Evolutionary conservation across 2,888 invertebrate species (phyloP), one percentile per base, ranked within the genome.

Genomic region (Pterobdella sp.): DNA sequence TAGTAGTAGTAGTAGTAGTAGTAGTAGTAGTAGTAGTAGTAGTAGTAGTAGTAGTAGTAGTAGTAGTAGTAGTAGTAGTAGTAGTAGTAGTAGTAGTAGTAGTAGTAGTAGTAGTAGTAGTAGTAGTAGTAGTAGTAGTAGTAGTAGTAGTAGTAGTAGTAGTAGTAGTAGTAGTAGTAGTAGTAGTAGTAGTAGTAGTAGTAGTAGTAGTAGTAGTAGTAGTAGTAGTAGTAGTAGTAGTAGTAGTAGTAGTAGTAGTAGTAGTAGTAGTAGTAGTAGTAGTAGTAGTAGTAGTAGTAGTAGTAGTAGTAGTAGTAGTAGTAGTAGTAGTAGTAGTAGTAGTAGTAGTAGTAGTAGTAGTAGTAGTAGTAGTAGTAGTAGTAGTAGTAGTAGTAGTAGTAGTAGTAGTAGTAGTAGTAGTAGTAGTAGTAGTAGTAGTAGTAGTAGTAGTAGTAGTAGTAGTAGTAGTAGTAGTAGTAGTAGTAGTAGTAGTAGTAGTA

Each of bases 271-370:
- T 56, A 56, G 60, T 56, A 56, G 60, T 56, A 56, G 60, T 56
- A 56, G 60, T 56, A 56, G 60, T 56, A n/a, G 60, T 56, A 56
- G 60, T 56, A 56, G 60, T 56, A 56, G 60, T 56, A 56, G 60
- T 56, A n/a, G 60, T 56, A 56, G 60, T 56, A 56, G 60, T 37
- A 34, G 68, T 68, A 37, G 42, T 35, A 37, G 68, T 68, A 37
- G 42, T 37, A 37, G 68, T 36, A 34, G 68, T 35, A 56, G 60
- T 56, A 56, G 60, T 56, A 56, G 60, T 56, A 56, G 60, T 56
- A 56, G 60, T 56, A 56, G 60, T 56, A 56, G 60, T 56, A 56
- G 60, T 56, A 56, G 60, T 56, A 56, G 60, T 56, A 56, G 60
- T 56, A 56, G 60, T 56, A 56, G 60, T 56, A 56, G 60, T 56